Evolutionary conservation across 2,888 invertebrate genomes (phyloP).

Genomic region (Atherix ibis): DNA sequence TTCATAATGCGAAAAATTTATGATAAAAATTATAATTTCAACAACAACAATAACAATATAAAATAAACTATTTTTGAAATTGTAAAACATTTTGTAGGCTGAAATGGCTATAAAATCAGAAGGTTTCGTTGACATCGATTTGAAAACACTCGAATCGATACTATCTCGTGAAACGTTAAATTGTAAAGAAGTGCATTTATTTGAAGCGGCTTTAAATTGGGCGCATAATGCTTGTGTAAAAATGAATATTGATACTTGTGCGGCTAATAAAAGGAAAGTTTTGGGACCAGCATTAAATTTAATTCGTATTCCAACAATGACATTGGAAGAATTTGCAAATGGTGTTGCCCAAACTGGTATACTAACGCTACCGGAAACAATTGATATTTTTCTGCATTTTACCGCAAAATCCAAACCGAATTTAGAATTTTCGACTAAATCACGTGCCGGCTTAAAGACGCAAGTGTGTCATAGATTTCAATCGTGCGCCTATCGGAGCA

Average conservation of each 20-base stretch:
- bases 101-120: slow-evolving; percentile 92
- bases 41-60: no score
- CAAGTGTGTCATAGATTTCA: slow-evolving; percentile 93
- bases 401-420: slow-evolving; percentile 78
- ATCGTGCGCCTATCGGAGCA: slow-evolving; percentile 89
- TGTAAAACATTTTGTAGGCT: slow-evolving; percentile 42
- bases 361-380: slow-evolving; percentile 81
- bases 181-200: slow-evolving; percentile 80
- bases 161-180: slow-evolving; percentile 85
- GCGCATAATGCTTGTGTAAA: slow-evolving; percentile 79
- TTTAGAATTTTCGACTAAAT: slow-evolving; percentile 65
- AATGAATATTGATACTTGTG: slow-evolving; percentile 63
- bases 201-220: slow-evolving; percentile 87
- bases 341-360: slow-evolving; percentile 88
- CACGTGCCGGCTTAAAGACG: slow-evolving; percentile 75
- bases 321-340: slow-evolving; percentile 85
- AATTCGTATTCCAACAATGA: slow-evolving; percentile 88
- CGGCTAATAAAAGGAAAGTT: slow-evolving; percentile 62
- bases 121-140: slow-evolving; percentile 91
- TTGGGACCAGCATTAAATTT: slow-evolving; percentile 67
- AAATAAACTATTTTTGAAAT: no score
- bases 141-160: slow-evolving; percentile 81
- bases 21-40: no score
- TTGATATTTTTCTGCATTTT: slow-evolving; percentile 88
- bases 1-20: no score